Percentiles rank a stretch among this genome's conserved stretches.
These are phyloP conservation scores for Torymus tubicola DNA, from an alignment of 2,888 invertebrate species.

Conservation along the genomic window DNA sequence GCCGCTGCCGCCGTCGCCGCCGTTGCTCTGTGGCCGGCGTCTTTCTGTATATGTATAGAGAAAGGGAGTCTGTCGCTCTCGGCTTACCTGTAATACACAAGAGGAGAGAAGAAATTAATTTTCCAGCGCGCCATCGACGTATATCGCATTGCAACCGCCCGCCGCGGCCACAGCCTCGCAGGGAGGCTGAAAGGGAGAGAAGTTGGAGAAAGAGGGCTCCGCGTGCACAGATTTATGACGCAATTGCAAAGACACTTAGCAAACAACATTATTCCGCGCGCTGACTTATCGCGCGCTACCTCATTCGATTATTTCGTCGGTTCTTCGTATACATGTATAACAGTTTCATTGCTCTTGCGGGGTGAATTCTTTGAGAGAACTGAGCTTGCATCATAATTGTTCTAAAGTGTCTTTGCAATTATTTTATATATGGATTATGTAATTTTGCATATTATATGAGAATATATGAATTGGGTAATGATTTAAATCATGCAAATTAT, in stretches of 20 bases:
- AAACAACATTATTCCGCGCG: conserved; percentile 47
- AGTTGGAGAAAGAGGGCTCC: background rate
- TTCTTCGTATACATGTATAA: too few relatives aligned
- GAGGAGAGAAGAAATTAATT: conserved; percentile 60
- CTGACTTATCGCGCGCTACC: conserved; percentile 41
- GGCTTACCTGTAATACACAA: conserved; percentile 67
- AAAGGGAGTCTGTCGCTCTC: too few relatives aligned
- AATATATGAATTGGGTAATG: background rate
- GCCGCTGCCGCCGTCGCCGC: conserved; percentile 32
- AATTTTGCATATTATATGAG: too few relatives aligned
- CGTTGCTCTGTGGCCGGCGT: background rate
- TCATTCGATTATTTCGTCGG: conserved; percentile 5
- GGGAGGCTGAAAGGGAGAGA: background rate
- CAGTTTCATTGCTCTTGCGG: too few relatives aligned
- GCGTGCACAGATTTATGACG: conserved; percentile 38
- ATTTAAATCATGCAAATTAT: background rate
- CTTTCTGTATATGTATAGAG: background rate
- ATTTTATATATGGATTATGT: too few relatives aligned
- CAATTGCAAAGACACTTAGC: conserved; percentile 42
- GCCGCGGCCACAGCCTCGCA: background rate
- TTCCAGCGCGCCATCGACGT: conserved; percentile 61
- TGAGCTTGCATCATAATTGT: too few relatives aligned
- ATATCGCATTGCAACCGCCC: conserved; percentile 17
- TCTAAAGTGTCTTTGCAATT: too few relatives aligned
- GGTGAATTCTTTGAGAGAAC: too few relatives aligned